Conservation (phyloP, 2,797 vertebrate genomes). For the Siniperca scherzeri region DNA sequence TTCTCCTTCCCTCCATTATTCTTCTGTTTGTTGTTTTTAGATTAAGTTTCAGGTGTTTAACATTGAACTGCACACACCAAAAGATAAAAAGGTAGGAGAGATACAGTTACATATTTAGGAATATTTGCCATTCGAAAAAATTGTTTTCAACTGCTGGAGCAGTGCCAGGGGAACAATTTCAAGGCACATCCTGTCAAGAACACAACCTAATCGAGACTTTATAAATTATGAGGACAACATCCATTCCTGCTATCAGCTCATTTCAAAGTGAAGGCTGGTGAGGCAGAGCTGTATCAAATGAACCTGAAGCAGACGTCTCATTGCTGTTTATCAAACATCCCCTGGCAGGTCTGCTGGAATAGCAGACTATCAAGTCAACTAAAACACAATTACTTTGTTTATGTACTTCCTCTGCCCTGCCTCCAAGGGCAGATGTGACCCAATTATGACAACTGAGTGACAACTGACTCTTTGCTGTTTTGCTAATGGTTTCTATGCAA, state of each 20-base stretch:
- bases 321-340: constrained; percentile 73
- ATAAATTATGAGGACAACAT: constrained; percentile 71
- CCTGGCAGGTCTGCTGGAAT: constrained; percentile 64
- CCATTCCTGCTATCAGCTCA: constrained; percentile 66
- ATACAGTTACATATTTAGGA: constrained; percentile 33
- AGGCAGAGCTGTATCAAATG: constrained; percentile 68
- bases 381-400: constrained; percentile 78
- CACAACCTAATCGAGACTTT: constrained; percentile 68
- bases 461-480: constrained; percentile 56
- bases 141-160: constrained; percentile 30
- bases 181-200: constrained; percentile 67
- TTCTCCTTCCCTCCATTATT: constrained; percentile 11
- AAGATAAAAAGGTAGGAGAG: constrained; percentile 30
- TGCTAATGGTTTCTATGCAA: constrained; percentile 28
- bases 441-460: constrained; percentile 77
- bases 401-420: constrained; percentile 68
- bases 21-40: constrained; percentile 35
- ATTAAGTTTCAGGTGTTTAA: constrained; percentile 36
- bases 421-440: constrained; percentile 75
- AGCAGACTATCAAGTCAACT: constrained; percentile 66
- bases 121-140: constrained; percentile 53
- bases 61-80: constrained; percentile 26
- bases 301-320: constrained; percentile 66
- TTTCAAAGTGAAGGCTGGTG: constrained; percentile 65
- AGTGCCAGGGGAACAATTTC: constrained; percentile 53